Percentiles rank a stretch among this genome's conserved stretches.
phyloP scores from a whole-genome alignment of 2,113 vertebrate species.

The Platichthys flesus region DNA sequence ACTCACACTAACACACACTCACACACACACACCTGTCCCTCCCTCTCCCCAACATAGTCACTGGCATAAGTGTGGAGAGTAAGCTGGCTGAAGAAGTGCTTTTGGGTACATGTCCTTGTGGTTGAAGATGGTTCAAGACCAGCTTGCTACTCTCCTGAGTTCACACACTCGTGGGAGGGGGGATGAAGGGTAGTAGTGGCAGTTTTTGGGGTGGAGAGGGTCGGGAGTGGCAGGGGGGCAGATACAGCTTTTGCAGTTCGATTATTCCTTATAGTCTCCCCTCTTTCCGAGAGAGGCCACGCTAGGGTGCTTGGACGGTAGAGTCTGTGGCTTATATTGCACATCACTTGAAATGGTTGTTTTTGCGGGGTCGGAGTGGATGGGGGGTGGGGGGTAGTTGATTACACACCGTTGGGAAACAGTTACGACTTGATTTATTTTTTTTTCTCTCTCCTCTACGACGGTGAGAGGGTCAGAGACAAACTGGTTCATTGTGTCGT shows the following conservation, averaged over 20 bases:
- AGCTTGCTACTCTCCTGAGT: conserved; percentile 70
- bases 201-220: conserved; percentile 50
- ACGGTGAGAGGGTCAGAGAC: conserved; percentile 63
- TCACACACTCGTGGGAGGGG: conserved; percentile 41
- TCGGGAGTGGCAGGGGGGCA: conserved; percentile 10
- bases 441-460: conserved; percentile 42
- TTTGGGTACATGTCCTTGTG: conserved; percentile 66
- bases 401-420: conserved; percentile 35
- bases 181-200: conserved; percentile 63
- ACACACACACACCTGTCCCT: conserved; percentile 16
- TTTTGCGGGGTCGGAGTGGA: conserved; percentile 50
- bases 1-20: not conserved
- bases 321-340: conserved; percentile 84
- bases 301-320: conserved; percentile 76
- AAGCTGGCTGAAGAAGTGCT: conserved; percentile 74
- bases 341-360: conserved; percentile 77
- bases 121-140: conserved; percentile 62
- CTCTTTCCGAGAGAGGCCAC: conserved; percentile 41
- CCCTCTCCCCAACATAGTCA: conserved; percentile 63
- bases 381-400: not conserved
- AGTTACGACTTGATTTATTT: conserved; percentile 54
- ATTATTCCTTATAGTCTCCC: conserved; percentile 53
- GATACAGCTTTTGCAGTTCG: conserved; percentile 64
- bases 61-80: conserved; percentile 62
- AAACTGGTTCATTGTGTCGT: conserved; percentile 66